Base-by-base conservation (phyloP, 2,888 invertebrate genomes). In the Ferrisia virgata region DNA sequence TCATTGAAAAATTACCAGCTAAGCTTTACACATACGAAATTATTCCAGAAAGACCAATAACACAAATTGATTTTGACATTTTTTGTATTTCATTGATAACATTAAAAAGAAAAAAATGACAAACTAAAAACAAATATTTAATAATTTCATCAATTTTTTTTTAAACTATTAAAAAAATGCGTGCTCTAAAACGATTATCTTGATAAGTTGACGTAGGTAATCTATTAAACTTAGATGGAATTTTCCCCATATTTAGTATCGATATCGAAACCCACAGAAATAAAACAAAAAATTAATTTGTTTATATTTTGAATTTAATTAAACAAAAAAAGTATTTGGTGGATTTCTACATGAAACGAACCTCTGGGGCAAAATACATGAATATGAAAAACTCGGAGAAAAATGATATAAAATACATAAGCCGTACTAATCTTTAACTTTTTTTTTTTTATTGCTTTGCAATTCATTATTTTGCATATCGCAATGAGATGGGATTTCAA, bases 161-260 rank as follows among this genome's bases (percentile, higher is more conserved):
- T 76, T 76, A 76, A 76, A 76, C 72, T 76, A 76, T 76, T 69
- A 36, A 76, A 76, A n/a, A 76, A 76, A 76, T 76, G 72, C 72
- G 72, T 76, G 72, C 72, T 76, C 31, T 76, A 76, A n/a, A 76
- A 76, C 72, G 36, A 76, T 76, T 76, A 76, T 76, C 72, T 28
- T 64, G 72, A 36, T 76, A 36, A 33, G 36, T 64, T 64, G 28
- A 76, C 31, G 28, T 22, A 36, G 36, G 36, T 36, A 76, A 53
- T 36, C 18, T 28, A 76, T 36, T 33, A 76, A 18, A 18, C 22
- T 76, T n/a, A n/a, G n/a, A n/a, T n/a, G n/a, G 33, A 36, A 76
- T 36, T 76, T 36, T 36, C 36, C 28, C 36, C 36, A 36, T 36
- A 36, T 6, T 76, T 36, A 8, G 33, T 8, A n/a, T 76, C 31